Evolutionary conservation across 2,888 invertebrate species (phyloP).

Genomic region (Melieria picta): DNA sequence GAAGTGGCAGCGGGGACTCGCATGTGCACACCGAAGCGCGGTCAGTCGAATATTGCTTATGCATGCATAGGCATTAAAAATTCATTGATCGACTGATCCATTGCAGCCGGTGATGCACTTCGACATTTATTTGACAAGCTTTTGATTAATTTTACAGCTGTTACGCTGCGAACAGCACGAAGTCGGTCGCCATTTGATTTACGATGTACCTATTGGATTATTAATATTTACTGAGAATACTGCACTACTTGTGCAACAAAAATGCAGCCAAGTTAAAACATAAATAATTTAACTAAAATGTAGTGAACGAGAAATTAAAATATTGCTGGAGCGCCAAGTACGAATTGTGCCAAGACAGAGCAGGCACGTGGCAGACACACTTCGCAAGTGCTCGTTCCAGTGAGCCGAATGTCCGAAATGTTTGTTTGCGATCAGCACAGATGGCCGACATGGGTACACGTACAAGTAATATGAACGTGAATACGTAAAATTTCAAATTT

Average conservation of each 20-base stretch:
- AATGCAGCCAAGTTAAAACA: no score
- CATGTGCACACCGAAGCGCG: not conserved
- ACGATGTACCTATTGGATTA: no score
- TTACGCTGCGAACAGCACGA: not conserved
- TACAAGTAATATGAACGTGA: no score
- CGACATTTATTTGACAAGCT: slow-evolving; percentile 50
- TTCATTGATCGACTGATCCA: slow-evolving; percentile 27
- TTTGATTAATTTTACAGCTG: slow-evolving; percentile 48
- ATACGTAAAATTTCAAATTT: no score
- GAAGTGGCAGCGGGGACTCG: no score
- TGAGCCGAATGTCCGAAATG: not conserved
- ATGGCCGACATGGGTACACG: slow-evolving; percentile 27
- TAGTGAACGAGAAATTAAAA: no score
- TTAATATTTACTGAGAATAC: no score
- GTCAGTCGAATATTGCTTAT: slow-evolving; percentile 35
- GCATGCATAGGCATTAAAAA: slow-evolving; percentile 29
- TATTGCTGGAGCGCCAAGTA: no score
- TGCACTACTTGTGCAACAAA: no score
- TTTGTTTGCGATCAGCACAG: slow-evolving; percentile 24
- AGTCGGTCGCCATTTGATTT: no score
- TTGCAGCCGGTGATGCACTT: slow-evolving; percentile 19
- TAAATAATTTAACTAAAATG: no score
- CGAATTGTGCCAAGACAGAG: not conserved
- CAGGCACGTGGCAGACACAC: slow-evolving; percentile 32
- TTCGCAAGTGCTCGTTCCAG: not conserved